phyloP scores from a whole-genome alignment of 2,888 invertebrate species.

The Pemphredon lugubris region DNA sequence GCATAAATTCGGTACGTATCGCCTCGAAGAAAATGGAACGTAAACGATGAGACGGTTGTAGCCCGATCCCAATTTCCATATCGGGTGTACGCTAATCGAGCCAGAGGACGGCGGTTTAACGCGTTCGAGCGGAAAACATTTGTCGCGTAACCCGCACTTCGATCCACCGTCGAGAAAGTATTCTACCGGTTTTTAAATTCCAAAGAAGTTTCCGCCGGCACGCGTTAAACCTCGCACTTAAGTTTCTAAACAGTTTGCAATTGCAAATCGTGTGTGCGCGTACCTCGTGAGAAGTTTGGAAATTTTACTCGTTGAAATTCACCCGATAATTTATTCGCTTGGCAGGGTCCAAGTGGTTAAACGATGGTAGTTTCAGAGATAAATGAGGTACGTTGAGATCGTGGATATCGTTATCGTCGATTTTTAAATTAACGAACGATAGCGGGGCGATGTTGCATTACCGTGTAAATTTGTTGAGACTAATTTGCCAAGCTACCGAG shows the following conservation, averaged over 20 bases:
- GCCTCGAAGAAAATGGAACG: conserved; percentile 46
- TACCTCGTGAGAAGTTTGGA: background rate
- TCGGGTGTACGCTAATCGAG: conserved; percentile 41
- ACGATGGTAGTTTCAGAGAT: too few species aligned
- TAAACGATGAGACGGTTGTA: conserved; percentile 6
- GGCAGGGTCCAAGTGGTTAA: too few species aligned
- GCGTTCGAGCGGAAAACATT: conserved; percentile 37
- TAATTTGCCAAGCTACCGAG: conserved; percentile 22
- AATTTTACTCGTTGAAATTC: background rate
- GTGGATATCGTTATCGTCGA: conserved; percentile 3
- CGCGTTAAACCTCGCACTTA: conserved; percentile 1
- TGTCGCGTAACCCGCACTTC: conserved; percentile 2
- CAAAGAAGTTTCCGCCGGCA: background rate
- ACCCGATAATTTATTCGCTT: background rate
- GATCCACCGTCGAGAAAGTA: background rate
- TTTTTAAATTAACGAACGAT: conserved; percentile 12
- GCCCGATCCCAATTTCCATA: conserved; percentile 28
- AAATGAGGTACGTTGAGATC: too few species aligned
- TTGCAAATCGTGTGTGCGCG: conserved; percentile 6
- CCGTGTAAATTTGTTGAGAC: conserved; percentile 30
- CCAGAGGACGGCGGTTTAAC: conserved; percentile 33
- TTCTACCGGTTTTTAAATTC: background rate
- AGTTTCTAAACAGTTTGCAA: conserved; percentile 2
- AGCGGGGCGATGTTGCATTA: conserved; percentile 5
- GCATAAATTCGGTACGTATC: conserved; percentile 42